Evolutionary conservation across 1,140 invertebrate genomes (phyloP), one percentile per base, ranked within the genome.

Genomic region (Philotrypesis tridentata): DNA sequence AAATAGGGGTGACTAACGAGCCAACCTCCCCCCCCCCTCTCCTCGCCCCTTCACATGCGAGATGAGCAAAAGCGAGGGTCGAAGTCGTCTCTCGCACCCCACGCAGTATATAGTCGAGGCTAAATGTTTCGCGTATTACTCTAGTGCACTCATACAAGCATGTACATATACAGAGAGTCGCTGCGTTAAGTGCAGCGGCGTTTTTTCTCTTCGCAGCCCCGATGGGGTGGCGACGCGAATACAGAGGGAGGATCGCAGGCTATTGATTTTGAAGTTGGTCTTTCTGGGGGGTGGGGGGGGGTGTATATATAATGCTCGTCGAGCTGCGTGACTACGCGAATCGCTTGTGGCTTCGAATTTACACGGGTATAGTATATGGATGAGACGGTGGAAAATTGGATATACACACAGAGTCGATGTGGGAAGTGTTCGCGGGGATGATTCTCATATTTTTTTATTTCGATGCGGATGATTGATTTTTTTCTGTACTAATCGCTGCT

Each of bases 251-350:
- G 74, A 68, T 80, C 63, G 61, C 77, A 55, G 29, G 75, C 85
- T 89, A 90, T 90, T 87, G 89, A 89, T 90, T 90, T 87, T 86
- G 75, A 89, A 82, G 85, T 84, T 55, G 6, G 48, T 55, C 48
- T 55, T 61, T 61, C 23, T 25, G 17, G 8, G 60, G 3, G 60
- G 60, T n/a, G 11, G 7, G 60, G 7, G 17, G n/a, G 6, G n/a
- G n/a, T 3, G 33, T 9, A 37, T 37, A 37, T 37, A 37, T 37
- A 37, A 37, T 12, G 61, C 11, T 17, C n/a, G 61, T 29, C 61
- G 43, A 82, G 79, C 78, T 55, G 23, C 48, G 72, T 68, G 74
- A 80, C 78, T 79, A 1, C 25, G 21, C 12, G 68, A 31, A 40
- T 71, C 5, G n/a, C n/a, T 5, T 12, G 21, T 25, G 65, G 8